Base-by-base conservation (phyloP, 1,140 invertebrate genomes). In the Chironomus tepperi region DNA sequence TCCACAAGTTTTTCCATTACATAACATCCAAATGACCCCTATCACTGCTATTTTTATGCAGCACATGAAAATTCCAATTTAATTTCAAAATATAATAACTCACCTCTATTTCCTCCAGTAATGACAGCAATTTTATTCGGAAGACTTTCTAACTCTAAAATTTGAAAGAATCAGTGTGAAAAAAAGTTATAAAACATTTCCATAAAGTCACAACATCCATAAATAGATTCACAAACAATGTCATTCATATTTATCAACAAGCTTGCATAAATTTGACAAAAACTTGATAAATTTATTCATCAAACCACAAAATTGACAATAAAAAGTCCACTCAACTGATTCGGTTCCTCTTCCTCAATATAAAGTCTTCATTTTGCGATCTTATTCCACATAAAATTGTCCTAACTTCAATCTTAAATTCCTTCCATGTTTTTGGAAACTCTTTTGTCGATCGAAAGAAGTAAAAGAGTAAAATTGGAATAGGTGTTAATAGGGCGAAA, bases 71-170 rank as follows among this genome's bases (percentile, higher is more conserved):
- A n/a, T n/a, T n/a, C n/a, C n/a, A n/a, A n/a, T n/a, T n/a, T n/a
- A n/a, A n/a, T n/a, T n/a, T n/a, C n/a, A n/a, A n/a, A n/a, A n/a
- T n/a, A n/a, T n/a, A n/a, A n/a, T n/a, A n/a, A 12, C 43, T 57
- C 15, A 57, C 47, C 47, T 77, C 91, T 84, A 34, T 91, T 89
- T 12, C 94, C 95, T 74, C 95, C 95, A 8, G 95, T 97, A 67
- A 97, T 89, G 76, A 97, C 88, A 64, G 92, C 94, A 73, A 93
- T 84, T 83, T 89, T 88, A 64, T 88, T 89, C 34, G 81, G 81
- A 81, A 86, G 85, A 65, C 82, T 80, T 16, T n/a, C 5, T 57
- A 57, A 15, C 47, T 57, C 47, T 57, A 57, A 57, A 57, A 57
- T 15, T n/a, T 47, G 2, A 3, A 47, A 47, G 24, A 34, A 34